Percentiles rank a stretch among this genome's conserved stretches.
Evolutionary conservation across 2,797 vertebrate species (phyloP).

Genomic region (Crossoptilon crossoptilon): DNA sequence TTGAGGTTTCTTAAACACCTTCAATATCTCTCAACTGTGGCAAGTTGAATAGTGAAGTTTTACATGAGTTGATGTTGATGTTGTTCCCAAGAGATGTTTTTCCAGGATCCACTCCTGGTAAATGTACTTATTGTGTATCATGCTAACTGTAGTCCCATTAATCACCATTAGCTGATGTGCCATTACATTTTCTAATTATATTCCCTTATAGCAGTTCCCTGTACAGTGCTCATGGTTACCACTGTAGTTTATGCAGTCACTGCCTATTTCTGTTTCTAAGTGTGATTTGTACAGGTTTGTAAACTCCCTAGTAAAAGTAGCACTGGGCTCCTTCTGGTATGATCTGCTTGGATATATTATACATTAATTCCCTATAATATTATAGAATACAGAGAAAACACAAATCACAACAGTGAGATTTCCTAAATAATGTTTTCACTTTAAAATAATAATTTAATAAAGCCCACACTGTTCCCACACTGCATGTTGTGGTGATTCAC

Average conservation of each 20-base stretch:
- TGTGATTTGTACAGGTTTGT: not conserved
- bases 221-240: not conserved
- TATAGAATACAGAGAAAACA: not conserved
- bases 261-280: not conserved
- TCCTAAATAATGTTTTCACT: not conserved
- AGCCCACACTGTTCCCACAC: fast-evolving
- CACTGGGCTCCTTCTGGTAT: not conserved
- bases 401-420: not conserved
- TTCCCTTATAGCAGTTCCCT: not conserved
- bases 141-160: not conserved
- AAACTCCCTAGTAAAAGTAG: not conserved
- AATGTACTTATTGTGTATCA: not conserved
- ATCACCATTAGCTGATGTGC: not conserved
- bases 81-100: not conserved
- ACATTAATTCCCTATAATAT: not conserved
- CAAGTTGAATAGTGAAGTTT: not conserved
- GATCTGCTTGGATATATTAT: not conserved
- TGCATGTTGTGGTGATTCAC: not conserved
- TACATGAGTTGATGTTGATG: not conserved
- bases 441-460: not conserved
- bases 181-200: not conserved
- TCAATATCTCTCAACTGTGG: not conserved
- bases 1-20: not conserved
- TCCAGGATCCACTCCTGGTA: not conserved
- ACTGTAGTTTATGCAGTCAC: not conserved